Conservation (phyloP, 2,797 vertebrate genomes). For the Ciconia nigra region DNA sequence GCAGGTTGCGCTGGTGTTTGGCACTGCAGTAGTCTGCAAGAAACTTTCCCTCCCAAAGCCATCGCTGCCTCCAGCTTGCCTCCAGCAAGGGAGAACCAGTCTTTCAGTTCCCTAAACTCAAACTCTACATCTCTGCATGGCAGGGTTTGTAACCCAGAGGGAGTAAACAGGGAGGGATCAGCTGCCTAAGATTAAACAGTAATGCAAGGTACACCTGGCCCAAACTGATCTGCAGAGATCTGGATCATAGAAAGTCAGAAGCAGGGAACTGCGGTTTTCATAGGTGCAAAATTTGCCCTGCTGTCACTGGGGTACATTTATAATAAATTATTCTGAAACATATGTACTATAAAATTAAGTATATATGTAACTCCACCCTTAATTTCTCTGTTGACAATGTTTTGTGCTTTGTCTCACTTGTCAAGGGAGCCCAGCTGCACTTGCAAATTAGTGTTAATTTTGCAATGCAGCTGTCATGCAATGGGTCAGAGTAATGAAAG, state of each 20-base stretch:
- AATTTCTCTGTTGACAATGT: neutral
- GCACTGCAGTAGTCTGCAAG: neutral
- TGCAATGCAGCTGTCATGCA: constrained; percentile 43
- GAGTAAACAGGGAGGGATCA: neutral
- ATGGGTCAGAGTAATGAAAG: constrained; percentile 19
- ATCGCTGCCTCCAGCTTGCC: neutral
- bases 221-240: neutral
- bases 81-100: neutral
- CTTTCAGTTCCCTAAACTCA: neutral
- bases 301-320: neutral
- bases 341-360: neutral
- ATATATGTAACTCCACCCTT: neutral
- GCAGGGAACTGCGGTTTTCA: neutral
- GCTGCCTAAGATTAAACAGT: neutral
- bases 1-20: neutral
- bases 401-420: constrained; percentile 1
- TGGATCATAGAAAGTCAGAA: neutral
- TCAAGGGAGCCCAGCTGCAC: constrained; percentile 20
- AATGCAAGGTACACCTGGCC: neutral
- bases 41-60: neutral
- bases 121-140: accelerated
- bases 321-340: neutral
- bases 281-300: neutral
- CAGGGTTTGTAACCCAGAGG: neutral
- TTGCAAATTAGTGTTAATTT: constrained; percentile 34